Evolutionary conservation across 2,888 invertebrate species (phyloP).

Genomic region (Horisme vitalbata): DNA sequence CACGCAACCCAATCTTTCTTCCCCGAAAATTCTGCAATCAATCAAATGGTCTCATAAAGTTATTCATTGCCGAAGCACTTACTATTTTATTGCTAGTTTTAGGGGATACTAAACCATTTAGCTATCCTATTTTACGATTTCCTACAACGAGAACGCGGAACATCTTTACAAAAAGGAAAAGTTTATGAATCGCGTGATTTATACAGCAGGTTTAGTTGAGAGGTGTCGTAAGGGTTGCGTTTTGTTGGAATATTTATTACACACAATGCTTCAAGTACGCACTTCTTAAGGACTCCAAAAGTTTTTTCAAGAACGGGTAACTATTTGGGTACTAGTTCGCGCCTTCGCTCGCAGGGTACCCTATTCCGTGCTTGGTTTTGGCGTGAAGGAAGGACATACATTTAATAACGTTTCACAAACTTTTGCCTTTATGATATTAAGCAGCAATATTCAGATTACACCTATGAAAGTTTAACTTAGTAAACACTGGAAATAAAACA

Average conservation of each 20-base stretch:
- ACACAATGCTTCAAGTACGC: background rate
- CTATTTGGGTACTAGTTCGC: too few relatives aligned
- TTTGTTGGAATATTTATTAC: slow-evolving; percentile 21
- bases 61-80: slow-evolving; percentile 68
- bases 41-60: slow-evolving; percentile 71
- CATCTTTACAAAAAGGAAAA: slow-evolving; percentile 57
- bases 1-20: slow-evolving; percentile 3
- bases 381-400: too few relatives aligned
- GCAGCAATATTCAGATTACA: too few relatives aligned
- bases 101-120: slow-evolving; percentile 71
- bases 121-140: slow-evolving; percentile 72
- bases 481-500: too few relatives aligned
- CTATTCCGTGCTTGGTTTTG: too few relatives aligned
- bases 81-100: slow-evolving; percentile 72
- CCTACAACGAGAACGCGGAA: slow-evolving; percentile 52
- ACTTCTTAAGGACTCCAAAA: background rate
- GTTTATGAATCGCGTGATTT: slow-evolving; percentile 60
- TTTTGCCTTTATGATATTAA: too few relatives aligned
- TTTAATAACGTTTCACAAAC: too few relatives aligned
- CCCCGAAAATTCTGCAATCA: slow-evolving; percentile 63
- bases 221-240: slow-evolving; percentile 24
- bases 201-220: slow-evolving; percentile 28
- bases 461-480: too few relatives aligned
- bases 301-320: background rate
- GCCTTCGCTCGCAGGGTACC: too few relatives aligned